Percentiles rank a stretch among this genome's conserved stretches.
Conservation (phyloP, 2,113 vertebrate genomes). For the Cnemophilus loriae region DNA sequence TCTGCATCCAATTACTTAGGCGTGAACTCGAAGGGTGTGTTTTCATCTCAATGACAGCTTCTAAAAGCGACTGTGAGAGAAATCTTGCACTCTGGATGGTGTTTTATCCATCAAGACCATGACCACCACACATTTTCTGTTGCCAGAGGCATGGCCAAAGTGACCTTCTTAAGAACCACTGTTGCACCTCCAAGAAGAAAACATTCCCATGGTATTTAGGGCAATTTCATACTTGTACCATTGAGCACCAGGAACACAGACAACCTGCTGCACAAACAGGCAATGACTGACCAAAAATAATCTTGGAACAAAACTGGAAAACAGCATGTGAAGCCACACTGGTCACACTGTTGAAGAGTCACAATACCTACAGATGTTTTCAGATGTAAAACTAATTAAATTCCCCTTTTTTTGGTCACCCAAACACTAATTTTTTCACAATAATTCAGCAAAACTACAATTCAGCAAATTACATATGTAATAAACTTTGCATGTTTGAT, state of each 20-base stretch:
- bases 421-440: neutral
- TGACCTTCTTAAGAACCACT: neutral
- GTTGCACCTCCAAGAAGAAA: neutral
- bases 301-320: neutral
- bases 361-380: neutral
- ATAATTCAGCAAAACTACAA: neutral
- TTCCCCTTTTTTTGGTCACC: neutral
- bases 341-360: accelerated
- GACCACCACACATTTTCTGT: neutral
- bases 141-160: neutral
- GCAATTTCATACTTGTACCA: neutral
- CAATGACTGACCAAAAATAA: neutral
- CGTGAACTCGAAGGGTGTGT: neutral
- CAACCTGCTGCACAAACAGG: neutral
- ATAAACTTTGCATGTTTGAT: neutral
- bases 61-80: neutral
- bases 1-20: neutral
- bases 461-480: neutral
- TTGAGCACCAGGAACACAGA: neutral
- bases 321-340: neutral
- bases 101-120: neutral
- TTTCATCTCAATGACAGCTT: neutral
- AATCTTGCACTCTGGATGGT: neutral
- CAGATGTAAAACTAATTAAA: neutral
- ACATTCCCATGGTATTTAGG: neutral